Evolutionary conservation across 2,113 vertebrate genomes (phyloP).

Genomic region (Chaetops frenatus): DNA sequence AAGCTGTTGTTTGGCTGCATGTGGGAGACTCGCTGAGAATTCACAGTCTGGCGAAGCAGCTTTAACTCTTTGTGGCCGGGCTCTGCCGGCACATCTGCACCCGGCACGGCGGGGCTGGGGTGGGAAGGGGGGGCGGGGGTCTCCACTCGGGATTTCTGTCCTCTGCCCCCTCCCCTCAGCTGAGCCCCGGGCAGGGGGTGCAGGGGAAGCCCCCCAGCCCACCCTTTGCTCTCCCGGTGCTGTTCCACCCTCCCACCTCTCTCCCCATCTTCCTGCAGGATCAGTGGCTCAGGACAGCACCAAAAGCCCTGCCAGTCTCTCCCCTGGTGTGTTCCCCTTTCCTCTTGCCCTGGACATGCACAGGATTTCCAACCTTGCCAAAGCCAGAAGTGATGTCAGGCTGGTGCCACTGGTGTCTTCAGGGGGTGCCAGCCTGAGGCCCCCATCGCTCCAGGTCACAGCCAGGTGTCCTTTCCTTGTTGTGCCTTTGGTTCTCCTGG

Average conservation of each 20-base stretch:
- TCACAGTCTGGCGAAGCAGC: conserved; percentile 66
- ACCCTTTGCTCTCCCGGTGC: not conserved
- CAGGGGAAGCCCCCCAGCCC: not conserved
- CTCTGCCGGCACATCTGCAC: not conserved
- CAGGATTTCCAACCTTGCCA: not conserved
- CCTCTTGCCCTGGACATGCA: fast-evolving
- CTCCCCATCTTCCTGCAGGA: fast-evolving
- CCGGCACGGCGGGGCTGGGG: fast-evolving
- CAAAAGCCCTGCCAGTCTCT: not conserved
- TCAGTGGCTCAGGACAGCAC: fast-evolving
- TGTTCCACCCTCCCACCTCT: fast-evolving
- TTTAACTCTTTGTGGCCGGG: conserved; percentile 73
- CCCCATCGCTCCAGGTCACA: fast-evolving
- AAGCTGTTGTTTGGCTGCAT: conserved; percentile 83
- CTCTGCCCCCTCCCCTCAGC: not conserved
- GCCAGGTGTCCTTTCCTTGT: fast-evolving
- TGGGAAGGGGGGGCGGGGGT: not conserved
- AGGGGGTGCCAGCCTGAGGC: fast-evolving
- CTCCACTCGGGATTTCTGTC: not conserved
- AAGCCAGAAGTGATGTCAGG: fast-evolving
- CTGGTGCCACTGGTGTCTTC: not conserved
- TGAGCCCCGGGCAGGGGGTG: fast-evolving
- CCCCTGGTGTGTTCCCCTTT: not conserved
- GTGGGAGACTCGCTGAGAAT: conserved; percentile 70
- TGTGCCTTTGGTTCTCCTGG: fast-evolving